These are phyloP conservation scores for Muscidifurax raptorellus DNA, from an alignment of 1,140 invertebrate genomes.

Conservation along the genomic window DNA sequence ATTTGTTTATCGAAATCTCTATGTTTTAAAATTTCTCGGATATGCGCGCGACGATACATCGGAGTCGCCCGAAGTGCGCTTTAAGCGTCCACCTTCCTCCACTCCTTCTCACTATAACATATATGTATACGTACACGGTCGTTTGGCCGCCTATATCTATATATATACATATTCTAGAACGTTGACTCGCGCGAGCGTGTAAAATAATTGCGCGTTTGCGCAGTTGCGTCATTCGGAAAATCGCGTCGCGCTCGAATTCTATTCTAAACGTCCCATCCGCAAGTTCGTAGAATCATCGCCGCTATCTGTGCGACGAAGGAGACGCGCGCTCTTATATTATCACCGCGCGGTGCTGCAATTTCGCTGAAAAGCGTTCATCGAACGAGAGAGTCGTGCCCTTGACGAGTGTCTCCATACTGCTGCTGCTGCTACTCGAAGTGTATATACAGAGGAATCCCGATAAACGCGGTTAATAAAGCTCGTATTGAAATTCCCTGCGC, in stretches of 20 bases:
- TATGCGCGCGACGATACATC: too few species aligned
- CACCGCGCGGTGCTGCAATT: not conserved
- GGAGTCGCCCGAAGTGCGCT: not conserved
- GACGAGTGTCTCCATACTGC: not conserved
- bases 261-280: constrained; percentile 12
- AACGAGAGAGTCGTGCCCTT: not conserved
- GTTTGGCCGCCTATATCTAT: constrained; percentile 19
- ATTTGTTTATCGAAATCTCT: not conserved
- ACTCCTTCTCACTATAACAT: constrained; percentile 54
- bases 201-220: constrained; percentile 26
- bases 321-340: constrained; percentile 2
- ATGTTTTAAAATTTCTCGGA: too few species aligned
- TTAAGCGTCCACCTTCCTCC: constrained; percentile 2
- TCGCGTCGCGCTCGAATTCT: constrained; percentile 26
- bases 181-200: constrained; percentile 58
- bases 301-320: constrained; percentile 29
- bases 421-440: not conserved
- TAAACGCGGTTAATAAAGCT: not conserved
- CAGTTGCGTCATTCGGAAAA: not conserved
- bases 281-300: not conserved
- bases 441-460: too few species aligned
- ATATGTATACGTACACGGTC: constrained; percentile 32
- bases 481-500: not conserved
- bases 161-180: constrained; percentile 71
- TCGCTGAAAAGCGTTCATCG: constrained; percentile 20